Base-by-base conservation (phyloP, 2,888 invertebrate genomes). In the Sipha maydis region DNA sequence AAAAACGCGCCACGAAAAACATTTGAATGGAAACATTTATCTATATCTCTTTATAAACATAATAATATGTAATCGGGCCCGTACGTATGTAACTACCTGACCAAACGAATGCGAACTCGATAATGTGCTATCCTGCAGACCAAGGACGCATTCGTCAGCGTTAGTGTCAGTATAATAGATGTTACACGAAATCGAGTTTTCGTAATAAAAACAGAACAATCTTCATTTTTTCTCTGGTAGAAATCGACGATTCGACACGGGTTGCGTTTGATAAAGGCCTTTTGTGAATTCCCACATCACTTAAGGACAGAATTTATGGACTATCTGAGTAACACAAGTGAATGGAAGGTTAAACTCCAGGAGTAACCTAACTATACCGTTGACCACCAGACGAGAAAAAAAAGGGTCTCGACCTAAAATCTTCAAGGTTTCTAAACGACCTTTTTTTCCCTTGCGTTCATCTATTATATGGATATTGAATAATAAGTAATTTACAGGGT, bases 301-400 rank as follows among this genome's bases (percentile, higher is more conserved):
- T 88, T 88, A 67, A 34, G 76, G 17, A n/a, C 31, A 54, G 38
- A 67, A 88, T 88, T 88, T 88, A 88, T 82, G 88, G n/a, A 25
- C 73, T 28, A 75, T 75, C 75, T 73, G 88, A 88, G 88, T 88
- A 75, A 88, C 75, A 88, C 88, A 75, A 88, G 88, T 82, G 48
- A 76, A 88, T 73, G 48, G 14, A 48, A 48, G 48, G 71, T 67
- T 77, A 61, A 88, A 88, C 31, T 88, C 88, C 88, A 17, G 88
- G 41, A 88, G 88, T 88, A 82, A 88, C 88, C 61, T 61, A 34
- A 7, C 54, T 48, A 48, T 14, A 25, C 25, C 61, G 61, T 48
- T 75, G 88, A 82, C 86, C 86, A 34, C 73, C 75, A 75, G 25
- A 25, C 69, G 21, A 67, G 67, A 83, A 61, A 80, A 86, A 85